These are phyloP conservation scores for Xanthorhoe designata DNA, from an alignment of 2,888 invertebrate species.

Conservation along the genomic window DNA sequence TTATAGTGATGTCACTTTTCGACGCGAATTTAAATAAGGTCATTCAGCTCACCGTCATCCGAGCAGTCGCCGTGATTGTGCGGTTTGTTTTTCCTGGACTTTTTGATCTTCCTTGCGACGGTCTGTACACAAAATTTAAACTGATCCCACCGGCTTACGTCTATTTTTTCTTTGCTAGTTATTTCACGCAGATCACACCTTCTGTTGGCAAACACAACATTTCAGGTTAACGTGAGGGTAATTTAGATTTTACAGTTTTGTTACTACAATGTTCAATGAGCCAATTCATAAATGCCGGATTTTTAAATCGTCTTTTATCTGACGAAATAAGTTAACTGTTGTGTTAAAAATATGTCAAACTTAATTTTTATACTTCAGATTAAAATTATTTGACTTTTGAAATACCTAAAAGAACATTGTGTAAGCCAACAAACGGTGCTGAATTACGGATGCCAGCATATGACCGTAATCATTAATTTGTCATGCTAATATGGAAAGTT, in stretches of 20 bases:
- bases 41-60: constrained; percentile 54
- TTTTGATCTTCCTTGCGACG: constrained; percentile 60
- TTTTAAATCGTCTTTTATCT: too few species aligned
- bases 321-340: too few species aligned
- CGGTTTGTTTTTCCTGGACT: constrained; percentile 52
- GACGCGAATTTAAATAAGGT: too few species aligned
- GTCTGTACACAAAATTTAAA: constrained; percentile 77
- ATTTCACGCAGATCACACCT: constrained; percentile 66
- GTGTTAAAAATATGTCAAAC: too few species aligned
- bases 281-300: constrained; percentile 57
- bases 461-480: too few species aligned
- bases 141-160: constrained; percentile 65
- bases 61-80: constrained; percentile 52
- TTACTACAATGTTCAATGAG: constrained; percentile 60
- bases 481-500: too few species aligned
- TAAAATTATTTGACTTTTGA: not conserved
- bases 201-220: constrained; percentile 76
- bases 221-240: constrained; percentile 42
- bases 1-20: not conserved
- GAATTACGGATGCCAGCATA: constrained; percentile 11
- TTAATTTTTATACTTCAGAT: not conserved
- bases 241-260: constrained; percentile 32
- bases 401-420: constrained; percentile 53
- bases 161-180: constrained; percentile 60
- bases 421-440: constrained; percentile 56